A percentile compares a stretch with the other conserved stretches of the same genome.
phyloP scores from a whole-genome alignment of 2,888 invertebrate genomes.

The Beris morrisii region DNA sequence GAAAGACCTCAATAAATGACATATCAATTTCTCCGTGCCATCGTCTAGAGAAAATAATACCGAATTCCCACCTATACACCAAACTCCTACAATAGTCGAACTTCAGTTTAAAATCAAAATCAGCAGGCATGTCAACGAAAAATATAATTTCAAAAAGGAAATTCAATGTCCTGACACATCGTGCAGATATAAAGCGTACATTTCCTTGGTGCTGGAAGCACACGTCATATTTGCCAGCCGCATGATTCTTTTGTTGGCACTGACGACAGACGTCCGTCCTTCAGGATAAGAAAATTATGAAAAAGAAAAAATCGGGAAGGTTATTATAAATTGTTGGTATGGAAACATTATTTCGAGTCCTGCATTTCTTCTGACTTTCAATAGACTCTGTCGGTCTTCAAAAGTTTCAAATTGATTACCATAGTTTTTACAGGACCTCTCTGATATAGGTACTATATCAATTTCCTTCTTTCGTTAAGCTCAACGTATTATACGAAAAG shows the following conservation, averaged over 20 bases:
- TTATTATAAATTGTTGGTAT: too few relatives aligned
- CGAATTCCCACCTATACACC: background rate
- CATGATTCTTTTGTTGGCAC: slow-evolving; percentile 15
- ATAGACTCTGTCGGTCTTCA: too few relatives aligned
- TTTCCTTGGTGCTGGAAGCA: background rate
- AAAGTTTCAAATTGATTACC: too few relatives aligned
- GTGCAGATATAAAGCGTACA: slow-evolving; percentile 7
- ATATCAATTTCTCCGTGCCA: too few relatives aligned
- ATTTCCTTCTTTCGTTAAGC: too few relatives aligned
- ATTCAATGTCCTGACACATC: slow-evolving; percentile 30
- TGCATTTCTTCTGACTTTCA: too few relatives aligned
- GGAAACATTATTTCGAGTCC: too few relatives aligned
- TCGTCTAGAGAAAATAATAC: too few relatives aligned
- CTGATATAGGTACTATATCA: too few relatives aligned
- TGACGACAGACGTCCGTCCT: slow-evolving; percentile 10
- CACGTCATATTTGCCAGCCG: slow-evolving; percentile 25
- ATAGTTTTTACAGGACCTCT: too few relatives aligned
- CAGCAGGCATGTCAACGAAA: slow-evolving; percentile 19
- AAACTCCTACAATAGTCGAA: slow-evolving; percentile 9
- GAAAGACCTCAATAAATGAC: too few relatives aligned
- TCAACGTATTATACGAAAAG: too few relatives aligned
- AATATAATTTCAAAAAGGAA: slow-evolving; percentile 25
- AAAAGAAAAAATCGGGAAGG: background rate
- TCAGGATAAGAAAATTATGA: slow-evolving; percentile 7
- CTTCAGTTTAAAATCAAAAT: slow-evolving; percentile 13